A percentile compares a stretch with the other conserved stretches of the same genome.
These are phyloP conservation scores for Gallinago undulata DNA, from an alignment of 2,113 vertebrate genomes.

Conservation along the genomic window DNA sequence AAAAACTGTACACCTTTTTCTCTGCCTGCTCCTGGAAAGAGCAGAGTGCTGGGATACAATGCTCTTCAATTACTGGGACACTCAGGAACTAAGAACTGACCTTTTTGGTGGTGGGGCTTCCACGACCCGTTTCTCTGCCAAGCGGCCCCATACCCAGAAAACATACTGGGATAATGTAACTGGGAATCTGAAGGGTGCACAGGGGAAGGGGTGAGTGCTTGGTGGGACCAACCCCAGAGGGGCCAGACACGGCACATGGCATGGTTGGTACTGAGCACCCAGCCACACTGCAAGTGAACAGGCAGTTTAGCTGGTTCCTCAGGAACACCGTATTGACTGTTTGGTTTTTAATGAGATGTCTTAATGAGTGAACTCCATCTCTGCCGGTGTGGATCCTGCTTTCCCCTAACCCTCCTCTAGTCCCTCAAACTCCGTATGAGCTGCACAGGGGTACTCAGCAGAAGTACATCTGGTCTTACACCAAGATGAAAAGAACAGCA, in stretches of 20 bases:
- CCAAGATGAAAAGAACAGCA: neutral
- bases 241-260: rapidly evolving
- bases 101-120: rapidly evolving
- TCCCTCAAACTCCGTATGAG: neutral
- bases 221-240: neutral
- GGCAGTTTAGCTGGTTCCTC: neutral
- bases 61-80: rapidly evolving
- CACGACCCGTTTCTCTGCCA: neutral
- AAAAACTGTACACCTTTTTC: neutral
- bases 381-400: neutral
- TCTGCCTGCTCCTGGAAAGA: neutral
- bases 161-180: neutral
- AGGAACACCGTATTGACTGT: rapidly evolving
- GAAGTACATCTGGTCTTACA: neutral
- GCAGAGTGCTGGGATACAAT: neutral
- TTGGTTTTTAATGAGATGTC: neutral
- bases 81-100: neutral
- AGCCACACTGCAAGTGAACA: neutral
- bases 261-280: neutral
- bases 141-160: neutral
- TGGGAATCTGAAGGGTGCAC: neutral
- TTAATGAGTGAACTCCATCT: neutral
- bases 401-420: neutral
- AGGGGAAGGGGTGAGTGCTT: neutral
- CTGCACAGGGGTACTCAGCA: neutral